Evolutionary conservation across 2,888 invertebrate species (phyloP).

Genomic region (Amphipyra tragopoginis): DNA sequence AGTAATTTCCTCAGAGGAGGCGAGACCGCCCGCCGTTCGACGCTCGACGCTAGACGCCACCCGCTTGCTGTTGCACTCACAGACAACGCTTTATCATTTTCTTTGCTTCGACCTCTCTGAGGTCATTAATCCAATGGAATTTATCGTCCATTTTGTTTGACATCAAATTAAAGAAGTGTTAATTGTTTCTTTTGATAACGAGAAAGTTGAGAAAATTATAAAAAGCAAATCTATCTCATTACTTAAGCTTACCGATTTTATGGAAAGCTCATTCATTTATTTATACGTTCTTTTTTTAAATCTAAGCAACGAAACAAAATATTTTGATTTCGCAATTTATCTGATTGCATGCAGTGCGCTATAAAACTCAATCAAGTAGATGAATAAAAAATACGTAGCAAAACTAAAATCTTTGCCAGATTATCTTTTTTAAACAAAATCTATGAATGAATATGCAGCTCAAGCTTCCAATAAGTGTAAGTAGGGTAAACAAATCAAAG

Average conservation of each 20-base stretch:
- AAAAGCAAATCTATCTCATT: background rate
- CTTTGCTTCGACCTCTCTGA: slow-evolving; percentile 46
- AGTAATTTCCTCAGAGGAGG: slow-evolving; percentile 73
- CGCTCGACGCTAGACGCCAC: slow-evolving; percentile 46
- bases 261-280: too few species aligned
- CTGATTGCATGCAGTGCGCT: background rate
- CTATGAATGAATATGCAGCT: slow-evolving; percentile 27
- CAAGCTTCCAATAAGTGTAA: slow-evolving; percentile 40
- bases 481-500: slow-evolving; percentile 64
- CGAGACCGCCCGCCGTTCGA: slow-evolving; percentile 48
- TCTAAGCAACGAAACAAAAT: background rate
- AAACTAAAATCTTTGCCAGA: slow-evolving; percentile 15
- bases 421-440: slow-evolving; percentile 26
- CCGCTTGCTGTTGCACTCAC: slow-evolving; percentile 56
- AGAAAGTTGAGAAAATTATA: background rate
- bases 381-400: slow-evolving; percentile 5
- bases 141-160: slow-evolving; percentile 23
- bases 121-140: slow-evolving; percentile 50
- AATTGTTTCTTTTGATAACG: slow-evolving; percentile 1
- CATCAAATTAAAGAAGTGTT: background rate
- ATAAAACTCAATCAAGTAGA: background rate
- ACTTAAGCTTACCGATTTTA: too few species aligned
- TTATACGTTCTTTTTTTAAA: too few species aligned
- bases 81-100: slow-evolving; percentile 65
- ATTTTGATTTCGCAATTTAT: slow-evolving; percentile 11